Evolutionary conservation across 2,113 vertebrate genomes (phyloP).

Genomic region (Toxostoma redivivum): DNA sequence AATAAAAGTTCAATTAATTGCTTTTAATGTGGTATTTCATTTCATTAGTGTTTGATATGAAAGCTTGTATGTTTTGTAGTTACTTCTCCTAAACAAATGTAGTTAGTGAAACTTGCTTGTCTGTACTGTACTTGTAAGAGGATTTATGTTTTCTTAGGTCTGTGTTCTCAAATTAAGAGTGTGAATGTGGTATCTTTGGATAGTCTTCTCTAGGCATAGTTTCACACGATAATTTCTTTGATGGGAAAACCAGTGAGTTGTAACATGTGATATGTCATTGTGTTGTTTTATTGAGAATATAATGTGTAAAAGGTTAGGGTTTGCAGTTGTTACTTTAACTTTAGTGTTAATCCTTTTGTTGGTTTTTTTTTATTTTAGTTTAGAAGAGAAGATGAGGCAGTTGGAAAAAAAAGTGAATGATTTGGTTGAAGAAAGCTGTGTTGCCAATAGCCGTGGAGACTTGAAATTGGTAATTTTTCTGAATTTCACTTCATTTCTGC

Average conservation of each 20-base stretch:
- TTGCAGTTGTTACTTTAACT: not conserved
- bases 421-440: conserved; percentile 93
- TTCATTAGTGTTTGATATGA: not conserved
- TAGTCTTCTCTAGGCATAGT: not conserved
- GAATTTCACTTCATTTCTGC: not conserved
- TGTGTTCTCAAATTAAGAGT: not conserved
- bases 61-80: not conserved
- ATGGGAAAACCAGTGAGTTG: not conserved
- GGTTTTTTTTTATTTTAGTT: conserved; percentile 68
- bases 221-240: not conserved
- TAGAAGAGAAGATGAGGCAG: conserved; percentile 92
- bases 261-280: not conserved
- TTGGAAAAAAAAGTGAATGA: conserved; percentile 96
- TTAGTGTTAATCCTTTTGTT: not conserved
- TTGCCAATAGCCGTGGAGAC: conserved; percentile 86
- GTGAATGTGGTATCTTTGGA: not conserved
- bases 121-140: not conserved
- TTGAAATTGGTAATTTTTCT: conserved; percentile 83
- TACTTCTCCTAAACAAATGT: not conserved
- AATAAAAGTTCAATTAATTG: not conserved
- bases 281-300: not conserved
- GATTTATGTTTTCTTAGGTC: not conserved
- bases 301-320: not conserved
- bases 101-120: not conserved
- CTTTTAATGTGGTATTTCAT: not conserved